These are phyloP conservation scores for Neodon shergylaensis DNA, from an alignment of 2,113 vertebrate species.

Conservation along the genomic window DNA sequence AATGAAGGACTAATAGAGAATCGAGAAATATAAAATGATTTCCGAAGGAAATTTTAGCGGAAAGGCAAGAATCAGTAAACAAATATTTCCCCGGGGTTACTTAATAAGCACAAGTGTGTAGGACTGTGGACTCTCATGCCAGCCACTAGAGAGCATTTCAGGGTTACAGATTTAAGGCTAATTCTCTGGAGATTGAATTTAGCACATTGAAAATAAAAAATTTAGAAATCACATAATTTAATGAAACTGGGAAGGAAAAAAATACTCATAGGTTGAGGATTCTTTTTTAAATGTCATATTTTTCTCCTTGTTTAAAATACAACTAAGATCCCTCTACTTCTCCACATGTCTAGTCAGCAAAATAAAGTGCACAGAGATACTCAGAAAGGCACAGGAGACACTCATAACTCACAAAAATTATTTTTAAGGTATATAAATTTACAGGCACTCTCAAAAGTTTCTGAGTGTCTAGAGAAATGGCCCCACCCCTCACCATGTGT, in stretches of 20 bases:
- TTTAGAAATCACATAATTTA: not conserved
- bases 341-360: not conserved
- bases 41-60: conserved; percentile 11
- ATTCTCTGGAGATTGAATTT: conserved; percentile 53
- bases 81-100: conserved; percentile 59
- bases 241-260: not conserved
- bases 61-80: conserved; percentile 56
- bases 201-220: conserved; percentile 29
- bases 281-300: not conserved
- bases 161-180: conserved; percentile 53
- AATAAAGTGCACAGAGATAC: not conserved
- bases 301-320: conserved; percentile 8
- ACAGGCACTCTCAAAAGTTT: not conserved
- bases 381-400: no score
- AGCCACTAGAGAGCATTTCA: conserved; percentile 72
- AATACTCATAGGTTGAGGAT: not conserved
- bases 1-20: conserved; percentile 60
- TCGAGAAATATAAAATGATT: conserved; percentile 50
- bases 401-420: not conserved
- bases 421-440: not conserved
- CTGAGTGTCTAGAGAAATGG: not conserved
- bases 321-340: not conserved
- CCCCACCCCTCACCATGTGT: not conserved
- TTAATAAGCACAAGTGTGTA: conserved; percentile 14
- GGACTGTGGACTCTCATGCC: conserved; percentile 56